A percentile compares a stretch with the other conserved stretches of the same genome.
phyloP scores from a whole-genome alignment of 2,888 invertebrate genomes.

The Spisula subtruncata region DNA sequence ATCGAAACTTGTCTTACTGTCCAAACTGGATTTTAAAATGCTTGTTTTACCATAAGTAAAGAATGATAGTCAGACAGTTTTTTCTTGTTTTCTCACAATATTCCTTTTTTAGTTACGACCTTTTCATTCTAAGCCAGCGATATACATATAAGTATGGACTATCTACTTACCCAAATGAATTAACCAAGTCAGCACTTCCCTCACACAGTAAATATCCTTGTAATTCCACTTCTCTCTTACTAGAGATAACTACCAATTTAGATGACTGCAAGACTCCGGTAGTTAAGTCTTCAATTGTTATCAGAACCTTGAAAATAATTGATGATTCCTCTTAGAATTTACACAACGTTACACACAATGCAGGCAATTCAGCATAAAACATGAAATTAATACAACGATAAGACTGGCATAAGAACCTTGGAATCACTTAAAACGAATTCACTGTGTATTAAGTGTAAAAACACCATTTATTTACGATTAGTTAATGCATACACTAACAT shows the following conservation, averaged over 20 bases:
- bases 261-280: not conserved
- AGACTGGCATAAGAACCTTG: not conserved
- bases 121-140: too few relatives aligned
- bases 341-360: not conserved
- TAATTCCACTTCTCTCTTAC: not conserved
- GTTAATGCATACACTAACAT: not conserved
- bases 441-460: not conserved
- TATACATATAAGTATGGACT: not conserved
- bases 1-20: too few relatives aligned
- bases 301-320: conserved; percentile 8
- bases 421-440: not conserved
- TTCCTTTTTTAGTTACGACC: too few relatives aligned
- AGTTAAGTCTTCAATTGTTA: not conserved
- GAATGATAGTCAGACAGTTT: too few relatives aligned
- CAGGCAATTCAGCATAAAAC: not conserved
- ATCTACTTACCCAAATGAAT: conserved; percentile 12
- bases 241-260: not conserved
- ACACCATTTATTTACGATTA: not conserved
- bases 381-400: not conserved
- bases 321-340: not conserved
- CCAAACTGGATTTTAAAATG: too few relatives aligned
- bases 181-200: not conserved
- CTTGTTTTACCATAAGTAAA: too few relatives aligned
- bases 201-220: not conserved
- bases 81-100: too few relatives aligned